Conservation (phyloP, 2,888 invertebrate species). For the Papilio gigon region DNA sequence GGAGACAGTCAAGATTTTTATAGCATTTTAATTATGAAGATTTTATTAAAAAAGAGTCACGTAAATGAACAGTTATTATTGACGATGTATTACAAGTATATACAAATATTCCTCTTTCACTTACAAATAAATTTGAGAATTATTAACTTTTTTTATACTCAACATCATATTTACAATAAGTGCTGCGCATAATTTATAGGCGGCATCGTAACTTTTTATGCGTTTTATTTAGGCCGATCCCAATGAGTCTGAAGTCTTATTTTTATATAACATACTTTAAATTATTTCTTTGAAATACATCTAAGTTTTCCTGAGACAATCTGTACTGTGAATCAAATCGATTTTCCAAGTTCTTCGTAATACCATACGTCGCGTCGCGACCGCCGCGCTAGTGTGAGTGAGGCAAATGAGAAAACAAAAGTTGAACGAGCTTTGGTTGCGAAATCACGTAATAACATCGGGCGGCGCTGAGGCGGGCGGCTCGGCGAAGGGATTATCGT, state of each 20-base stretch:
- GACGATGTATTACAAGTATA: no score
- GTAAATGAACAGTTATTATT: not conserved
- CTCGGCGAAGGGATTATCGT: slow-evolving; percentile 26
- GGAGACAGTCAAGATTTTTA: no score
- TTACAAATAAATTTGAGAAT: not conserved
- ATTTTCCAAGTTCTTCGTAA: slow-evolving; percentile 34
- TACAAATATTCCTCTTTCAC: not conserved
- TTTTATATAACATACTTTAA: not conserved
- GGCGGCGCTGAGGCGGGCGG: slow-evolving; percentile 45
- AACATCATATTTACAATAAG: slow-evolving; percentile 27
- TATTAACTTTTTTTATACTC: slow-evolving; percentile 3
- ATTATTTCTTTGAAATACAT: not conserved
- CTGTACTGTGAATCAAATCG: slow-evolving; percentile 31
- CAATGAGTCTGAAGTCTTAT: slow-evolving; percentile 10
- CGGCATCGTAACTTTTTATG: slow-evolving; percentile 67
- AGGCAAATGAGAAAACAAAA: slow-evolving; percentile 42
- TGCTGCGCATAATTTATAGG: slow-evolving; percentile 59
- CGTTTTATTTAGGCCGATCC: slow-evolving; percentile 42
- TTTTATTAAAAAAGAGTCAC: not conserved
- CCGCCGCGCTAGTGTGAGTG: slow-evolving; percentile 26
- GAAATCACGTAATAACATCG: slow-evolving; percentile 48
- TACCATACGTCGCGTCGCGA: slow-evolving; percentile 14
- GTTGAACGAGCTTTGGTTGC: slow-evolving; percentile 48
- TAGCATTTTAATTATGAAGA: not conserved
- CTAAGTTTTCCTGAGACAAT: not conserved